Percentiles rank a stretch among this genome's conserved stretches.
Conservation (phyloP, 2,113 vertebrate genomes). For the Megaleporinus macrocephalus region DNA sequence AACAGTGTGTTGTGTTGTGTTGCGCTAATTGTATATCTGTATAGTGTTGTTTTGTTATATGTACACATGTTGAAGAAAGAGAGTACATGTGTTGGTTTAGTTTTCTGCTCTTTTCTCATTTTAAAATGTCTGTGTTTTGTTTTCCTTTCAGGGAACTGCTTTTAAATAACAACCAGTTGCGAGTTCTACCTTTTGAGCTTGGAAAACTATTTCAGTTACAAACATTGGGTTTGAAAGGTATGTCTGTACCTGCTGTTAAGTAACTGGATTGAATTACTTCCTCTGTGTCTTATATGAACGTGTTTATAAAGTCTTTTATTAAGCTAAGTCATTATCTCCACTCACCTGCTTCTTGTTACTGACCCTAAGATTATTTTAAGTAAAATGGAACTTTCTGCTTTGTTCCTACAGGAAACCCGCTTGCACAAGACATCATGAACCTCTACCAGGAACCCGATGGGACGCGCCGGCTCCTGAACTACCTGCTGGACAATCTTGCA, state of each 20-base stretch:
- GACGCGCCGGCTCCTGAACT: constrained; percentile 95
- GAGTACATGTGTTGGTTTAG: no score
- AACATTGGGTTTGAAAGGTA: constrained; percentile 99
- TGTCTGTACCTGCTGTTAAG: constrained; percentile 53
- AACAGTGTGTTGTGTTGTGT: not conserved
- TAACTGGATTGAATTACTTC: constrained; percentile 4
- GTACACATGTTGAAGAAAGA: no score
- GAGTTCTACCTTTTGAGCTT: constrained; percentile 99
- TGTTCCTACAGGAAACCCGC: constrained; percentile 89
- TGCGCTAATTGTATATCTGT: not conserved
- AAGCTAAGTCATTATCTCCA: no score
- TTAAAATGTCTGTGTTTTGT: constrained; percentile 15
- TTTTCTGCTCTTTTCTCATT: no score
- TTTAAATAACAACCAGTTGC: constrained; percentile 99
- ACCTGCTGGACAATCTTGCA: constrained; percentile 99
- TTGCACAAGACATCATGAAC: constrained; percentile 98
- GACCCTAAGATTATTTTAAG: no score
- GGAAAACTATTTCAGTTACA: constrained; percentile 99
- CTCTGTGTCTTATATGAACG: no score
- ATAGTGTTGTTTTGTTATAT: not conserved
- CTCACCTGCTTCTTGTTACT: no score
- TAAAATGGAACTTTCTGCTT: constrained; percentile 1
- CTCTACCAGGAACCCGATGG: constrained; percentile 98
- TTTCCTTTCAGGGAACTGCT: constrained; percentile 92
- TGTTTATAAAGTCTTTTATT: no score